These are phyloP conservation scores for Euleptes europaea DNA, from an alignment of 2,113 vertebrate genomes.

Conservation along the genomic window DNA sequence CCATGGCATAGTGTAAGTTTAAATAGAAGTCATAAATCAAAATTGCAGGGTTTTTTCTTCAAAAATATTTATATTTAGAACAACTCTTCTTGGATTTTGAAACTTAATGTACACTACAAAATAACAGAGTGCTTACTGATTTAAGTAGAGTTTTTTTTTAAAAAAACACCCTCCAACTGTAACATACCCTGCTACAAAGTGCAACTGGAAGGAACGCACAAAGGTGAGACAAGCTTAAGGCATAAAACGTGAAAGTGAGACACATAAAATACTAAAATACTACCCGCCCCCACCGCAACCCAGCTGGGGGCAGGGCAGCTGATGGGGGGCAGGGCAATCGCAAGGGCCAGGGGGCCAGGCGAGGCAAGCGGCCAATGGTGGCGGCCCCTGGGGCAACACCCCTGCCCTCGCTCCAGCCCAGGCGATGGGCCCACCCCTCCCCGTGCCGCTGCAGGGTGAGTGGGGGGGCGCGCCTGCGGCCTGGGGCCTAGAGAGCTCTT, in stretches of 20 bases:
- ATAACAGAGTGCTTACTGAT: neutral
- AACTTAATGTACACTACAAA: neutral
- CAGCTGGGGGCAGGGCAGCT: no score
- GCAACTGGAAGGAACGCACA: neutral
- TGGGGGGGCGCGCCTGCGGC: no score
- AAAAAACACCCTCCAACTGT: neutral
- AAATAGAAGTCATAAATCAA: neutral
- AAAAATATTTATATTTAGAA: neutral
- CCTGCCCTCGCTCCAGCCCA: no score
- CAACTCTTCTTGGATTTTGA: neutral
- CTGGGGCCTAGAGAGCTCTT: no score
- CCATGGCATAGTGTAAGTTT: no score
- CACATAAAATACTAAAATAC: neutral
- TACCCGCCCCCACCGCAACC: no score
- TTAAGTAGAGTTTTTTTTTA: neutral
- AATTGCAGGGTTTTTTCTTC: neutral
- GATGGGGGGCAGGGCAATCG: no score
- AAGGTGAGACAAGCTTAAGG: neutral
- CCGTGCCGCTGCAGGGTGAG: no score
- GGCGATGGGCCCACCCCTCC: no score
- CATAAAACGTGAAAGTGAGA: neutral
- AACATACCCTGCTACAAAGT: neutral
- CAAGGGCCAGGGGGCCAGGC: no score
- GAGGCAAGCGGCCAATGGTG: no score
- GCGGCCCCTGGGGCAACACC: no score